phyloP scores from a whole-genome alignment of 2,113 vertebrate genomes.

The Gila orcuttii region DNA sequence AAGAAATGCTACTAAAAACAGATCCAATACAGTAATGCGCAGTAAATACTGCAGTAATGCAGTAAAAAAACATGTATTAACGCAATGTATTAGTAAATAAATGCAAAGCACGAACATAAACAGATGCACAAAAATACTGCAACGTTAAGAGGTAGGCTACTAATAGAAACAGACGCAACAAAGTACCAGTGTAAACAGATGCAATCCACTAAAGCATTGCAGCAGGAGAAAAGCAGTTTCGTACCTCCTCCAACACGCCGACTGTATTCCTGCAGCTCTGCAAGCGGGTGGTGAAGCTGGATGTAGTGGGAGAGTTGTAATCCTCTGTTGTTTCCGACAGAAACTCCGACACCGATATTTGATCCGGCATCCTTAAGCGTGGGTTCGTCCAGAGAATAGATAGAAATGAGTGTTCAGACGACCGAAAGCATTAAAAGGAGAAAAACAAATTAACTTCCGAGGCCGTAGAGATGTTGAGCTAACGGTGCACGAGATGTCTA shows the following conservation, averaged over 20 bases:
- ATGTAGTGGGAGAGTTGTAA: constrained; percentile 96
- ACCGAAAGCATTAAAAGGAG: constrained; percentile 65
- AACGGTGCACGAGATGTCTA: constrained; percentile 46
- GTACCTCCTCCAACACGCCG: constrained; percentile 96
- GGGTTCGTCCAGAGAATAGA: constrained; percentile 64
- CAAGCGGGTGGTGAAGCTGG: constrained; percentile 98
- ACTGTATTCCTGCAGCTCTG: constrained; percentile 98
- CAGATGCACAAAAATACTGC: not conserved
- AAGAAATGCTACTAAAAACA: not conserved
- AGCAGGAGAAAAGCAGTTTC: constrained; percentile 40
- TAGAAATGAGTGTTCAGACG: constrained; percentile 64
- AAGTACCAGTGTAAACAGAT: not conserved
- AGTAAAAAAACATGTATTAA: not conserved
- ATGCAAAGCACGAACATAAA: not conserved
- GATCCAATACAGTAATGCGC: not conserved
- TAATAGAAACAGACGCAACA: not conserved
- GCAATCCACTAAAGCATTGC: not conserved
- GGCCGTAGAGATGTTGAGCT: constrained; percentile 42
- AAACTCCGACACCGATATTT: constrained; percentile 91
- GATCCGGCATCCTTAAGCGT: constrained; percentile 86
- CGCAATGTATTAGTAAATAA: not conserved
- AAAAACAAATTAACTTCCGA: constrained; percentile 42
- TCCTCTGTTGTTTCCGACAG: constrained; percentile 98
- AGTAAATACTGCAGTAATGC: too few relatives aligned
- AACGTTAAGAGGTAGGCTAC: not conserved